Evolutionary conservation across 2,113 vertebrate genomes (phyloP).

Genomic region (Chaetops frenatus): DNA sequence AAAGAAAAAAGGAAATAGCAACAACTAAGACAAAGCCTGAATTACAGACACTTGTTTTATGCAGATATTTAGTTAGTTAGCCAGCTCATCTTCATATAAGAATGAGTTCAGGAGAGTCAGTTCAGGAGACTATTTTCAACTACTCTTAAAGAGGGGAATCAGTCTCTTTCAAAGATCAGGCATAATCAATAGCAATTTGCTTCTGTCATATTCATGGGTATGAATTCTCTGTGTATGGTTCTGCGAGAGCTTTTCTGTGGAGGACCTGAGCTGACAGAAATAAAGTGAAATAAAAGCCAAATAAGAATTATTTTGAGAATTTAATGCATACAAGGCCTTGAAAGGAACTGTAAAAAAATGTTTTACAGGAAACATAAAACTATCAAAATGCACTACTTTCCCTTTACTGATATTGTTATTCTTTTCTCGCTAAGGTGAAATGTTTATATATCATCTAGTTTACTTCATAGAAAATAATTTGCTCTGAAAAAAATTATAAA

Average conservation of each 20-base stretch:
- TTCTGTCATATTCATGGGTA: neutral
- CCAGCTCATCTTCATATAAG: neutral
- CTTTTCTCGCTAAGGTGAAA: neutral
- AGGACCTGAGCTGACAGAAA: neutral
- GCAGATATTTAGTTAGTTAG: neutral
- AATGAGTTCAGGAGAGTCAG: neutral
- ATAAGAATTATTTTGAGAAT: neutral
- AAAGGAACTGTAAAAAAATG: neutral
- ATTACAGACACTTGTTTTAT: neutral
- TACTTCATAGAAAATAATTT: neutral
- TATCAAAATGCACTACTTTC: neutral
- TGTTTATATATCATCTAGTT: neutral
- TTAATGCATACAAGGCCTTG: neutral
- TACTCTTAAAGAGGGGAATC: neutral
- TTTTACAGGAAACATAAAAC: neutral
- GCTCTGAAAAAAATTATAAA: neutral
- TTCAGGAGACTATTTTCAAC: neutral
- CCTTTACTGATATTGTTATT: neutral
- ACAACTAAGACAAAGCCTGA: neutral
- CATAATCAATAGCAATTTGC: neutral
- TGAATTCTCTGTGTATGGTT: neutral
- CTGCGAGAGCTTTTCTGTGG: neutral
- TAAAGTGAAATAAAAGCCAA: neutral
- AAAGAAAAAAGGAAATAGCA: neutral
- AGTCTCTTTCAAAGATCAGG: neutral